A percentile compares a stretch with the other conserved stretches of the same genome.
Conservation (phyloP, 2,113 vertebrate species). For the Chloroceryle aenea region DNA sequence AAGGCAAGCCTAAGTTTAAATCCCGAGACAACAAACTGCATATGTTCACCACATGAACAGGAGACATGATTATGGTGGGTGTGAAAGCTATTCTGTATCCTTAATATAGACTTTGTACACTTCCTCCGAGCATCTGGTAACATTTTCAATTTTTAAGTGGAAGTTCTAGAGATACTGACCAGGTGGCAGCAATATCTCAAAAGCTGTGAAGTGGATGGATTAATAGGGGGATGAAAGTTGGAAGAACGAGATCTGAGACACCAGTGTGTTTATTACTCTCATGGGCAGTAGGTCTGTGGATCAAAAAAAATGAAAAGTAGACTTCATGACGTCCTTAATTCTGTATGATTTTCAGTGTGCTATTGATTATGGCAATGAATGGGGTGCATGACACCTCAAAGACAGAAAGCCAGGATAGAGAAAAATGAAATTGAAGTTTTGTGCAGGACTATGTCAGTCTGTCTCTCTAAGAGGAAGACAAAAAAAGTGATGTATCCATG, state of each 20-base stretch:
- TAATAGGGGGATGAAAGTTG: background rate
- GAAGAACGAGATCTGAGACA: background rate
- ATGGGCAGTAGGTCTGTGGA: background rate
- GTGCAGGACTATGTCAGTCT: background rate
- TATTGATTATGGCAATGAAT: background rate
- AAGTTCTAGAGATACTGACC: background rate
- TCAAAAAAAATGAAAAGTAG: background rate
- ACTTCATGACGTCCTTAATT: background rate
- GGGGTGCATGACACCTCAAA: background rate
- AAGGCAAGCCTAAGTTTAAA: background rate
- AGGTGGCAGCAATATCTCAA: background rate
- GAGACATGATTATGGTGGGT: background rate
- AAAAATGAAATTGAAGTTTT: background rate
- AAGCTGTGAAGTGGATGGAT: background rate
- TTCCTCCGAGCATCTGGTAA: conserved; percentile 41
- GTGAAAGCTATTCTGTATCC: background rate
- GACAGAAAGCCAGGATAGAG: background rate
- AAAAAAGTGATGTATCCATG: background rate
- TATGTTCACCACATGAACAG: conserved; percentile 46
- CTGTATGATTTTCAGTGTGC: background rate
- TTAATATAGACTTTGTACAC: conserved; percentile 18
- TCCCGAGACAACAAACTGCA: background rate
- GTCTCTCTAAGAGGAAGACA: background rate
- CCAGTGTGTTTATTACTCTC: background rate
- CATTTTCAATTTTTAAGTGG: conserved; percentile 19